Percentiles rank a stretch among this genome's conserved stretches.
Evolutionary conservation across 2,797 vertebrate genomes (phyloP).

Genomic region (Malurus leucopterus): DNA sequence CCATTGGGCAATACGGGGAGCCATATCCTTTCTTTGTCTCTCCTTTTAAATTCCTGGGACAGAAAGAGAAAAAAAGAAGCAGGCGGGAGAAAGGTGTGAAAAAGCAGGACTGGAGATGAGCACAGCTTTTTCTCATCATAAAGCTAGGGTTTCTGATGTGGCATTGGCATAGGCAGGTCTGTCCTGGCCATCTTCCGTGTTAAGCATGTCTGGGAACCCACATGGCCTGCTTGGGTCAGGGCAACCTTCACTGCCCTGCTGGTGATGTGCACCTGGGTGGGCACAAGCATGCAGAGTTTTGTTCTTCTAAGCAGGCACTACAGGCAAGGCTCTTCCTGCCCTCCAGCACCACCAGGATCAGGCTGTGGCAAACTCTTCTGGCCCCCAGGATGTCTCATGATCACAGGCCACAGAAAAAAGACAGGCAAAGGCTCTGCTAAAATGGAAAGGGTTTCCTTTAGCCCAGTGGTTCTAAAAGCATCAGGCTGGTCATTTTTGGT

Average conservation of each 20-base stretch:
- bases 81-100: neutral
- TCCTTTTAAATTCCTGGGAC: neutral
- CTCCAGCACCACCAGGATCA: neutral
- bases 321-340: neutral
- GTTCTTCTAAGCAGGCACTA: neutral
- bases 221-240: neutral
- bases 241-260: neutral
- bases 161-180: neutral
- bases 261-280: neutral
- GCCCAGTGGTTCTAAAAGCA: neutral
- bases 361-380: neutral
- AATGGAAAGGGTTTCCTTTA: neutral
- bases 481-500: neutral
- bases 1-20: neutral
- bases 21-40: neutral
- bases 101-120: neutral
- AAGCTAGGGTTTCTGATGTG: neutral
- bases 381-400: neutral
- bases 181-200: neutral
- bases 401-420: rapidly evolving
- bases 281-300: neutral
- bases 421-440: neutral
- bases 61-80: neutral
- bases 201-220: neutral
- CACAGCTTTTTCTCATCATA: neutral